Conservation (phyloP, 2,888 invertebrate genomes). For the Limenitis camilla region DNA sequence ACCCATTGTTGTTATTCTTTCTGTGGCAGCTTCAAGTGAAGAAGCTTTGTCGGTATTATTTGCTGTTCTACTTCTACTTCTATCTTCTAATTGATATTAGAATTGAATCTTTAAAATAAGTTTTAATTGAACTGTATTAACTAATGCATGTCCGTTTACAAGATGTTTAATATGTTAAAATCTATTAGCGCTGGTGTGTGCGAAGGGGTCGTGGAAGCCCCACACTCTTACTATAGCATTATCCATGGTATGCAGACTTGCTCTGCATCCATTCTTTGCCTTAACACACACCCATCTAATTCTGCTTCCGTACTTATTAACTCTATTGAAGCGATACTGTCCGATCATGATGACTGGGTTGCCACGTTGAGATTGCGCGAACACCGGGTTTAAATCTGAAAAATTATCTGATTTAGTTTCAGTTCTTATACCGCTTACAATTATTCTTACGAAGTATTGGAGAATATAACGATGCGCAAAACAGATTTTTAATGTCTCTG, state of each 20-base stretch:
- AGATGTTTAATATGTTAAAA: conserved; percentile 32
- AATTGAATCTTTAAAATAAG: conserved; percentile 62
- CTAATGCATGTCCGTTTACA: background rate
- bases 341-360: conserved; percentile 70
- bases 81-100: conserved; percentile 30
- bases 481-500: too few relatives aligned
- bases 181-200: conserved; percentile 64
- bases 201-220: conserved; percentile 63
- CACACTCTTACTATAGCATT: conserved; percentile 66
- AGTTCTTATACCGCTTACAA: conserved; percentile 3
- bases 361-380: conserved; percentile 64
- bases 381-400: conserved; percentile 65
- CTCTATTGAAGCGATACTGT: conserved; percentile 64
- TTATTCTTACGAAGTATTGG: background rate
- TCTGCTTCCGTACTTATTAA: conserved; percentile 62
- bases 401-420: conserved; percentile 34
- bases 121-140: conserved; percentile 42
- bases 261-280: conserved; percentile 64
- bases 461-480: too few relatives aligned
- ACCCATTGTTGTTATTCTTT: too few relatives aligned
- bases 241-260: conserved; percentile 64
- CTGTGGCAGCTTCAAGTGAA: too few relatives aligned
- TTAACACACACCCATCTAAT: conserved; percentile 68
- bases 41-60: too few relatives aligned
- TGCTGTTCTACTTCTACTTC: too few relatives aligned